Conservation (phyloP, 2,888 invertebrate genomes). For the Hipparchia semele region DNA sequence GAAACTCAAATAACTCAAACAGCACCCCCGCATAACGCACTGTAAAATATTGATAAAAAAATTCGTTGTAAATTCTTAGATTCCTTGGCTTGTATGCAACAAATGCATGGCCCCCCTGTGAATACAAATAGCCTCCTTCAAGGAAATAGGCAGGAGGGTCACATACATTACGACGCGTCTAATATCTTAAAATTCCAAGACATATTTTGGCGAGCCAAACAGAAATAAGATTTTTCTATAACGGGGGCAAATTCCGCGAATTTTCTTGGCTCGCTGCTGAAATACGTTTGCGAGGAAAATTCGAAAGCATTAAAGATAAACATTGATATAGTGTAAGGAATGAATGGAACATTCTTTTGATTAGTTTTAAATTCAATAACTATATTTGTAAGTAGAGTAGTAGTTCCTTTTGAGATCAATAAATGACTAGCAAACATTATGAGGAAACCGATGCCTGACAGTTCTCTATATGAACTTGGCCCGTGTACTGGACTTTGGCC, state of each 20-base stretch:
- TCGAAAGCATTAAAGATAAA: background rate
- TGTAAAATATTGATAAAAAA: slow-evolving; percentile 32
- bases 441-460: too few species aligned
- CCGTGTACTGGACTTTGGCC: too few species aligned
- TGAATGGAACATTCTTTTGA: too few species aligned
- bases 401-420: too few species aligned
- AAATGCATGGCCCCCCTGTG: slow-evolving; percentile 48
- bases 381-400: too few species aligned
- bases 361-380: too few species aligned
- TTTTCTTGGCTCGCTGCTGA: slow-evolving; percentile 11
- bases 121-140: slow-evolving; percentile 56
- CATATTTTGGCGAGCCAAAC: slow-evolving; percentile 47
- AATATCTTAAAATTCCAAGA: slow-evolving; percentile 54
- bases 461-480: too few species aligned
- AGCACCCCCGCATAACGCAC: slow-evolving; percentile 1
- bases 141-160: slow-evolving; percentile 47
- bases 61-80: slow-evolving; percentile 41
- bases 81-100: slow-evolving; percentile 49
- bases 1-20: slow-evolving; percentile 1
- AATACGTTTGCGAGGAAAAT: slow-evolving; percentile 13
- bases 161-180: slow-evolving; percentile 54
- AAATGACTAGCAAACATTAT: too few species aligned
- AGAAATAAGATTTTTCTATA: slow-evolving; percentile 45
- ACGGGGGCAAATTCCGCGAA: slow-evolving; percentile 33
- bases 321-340: too few species aligned